Evolutionary conservation across 2,888 invertebrate genomes (phyloP).

Genomic region (Eupithecia pulchellata): DNA sequence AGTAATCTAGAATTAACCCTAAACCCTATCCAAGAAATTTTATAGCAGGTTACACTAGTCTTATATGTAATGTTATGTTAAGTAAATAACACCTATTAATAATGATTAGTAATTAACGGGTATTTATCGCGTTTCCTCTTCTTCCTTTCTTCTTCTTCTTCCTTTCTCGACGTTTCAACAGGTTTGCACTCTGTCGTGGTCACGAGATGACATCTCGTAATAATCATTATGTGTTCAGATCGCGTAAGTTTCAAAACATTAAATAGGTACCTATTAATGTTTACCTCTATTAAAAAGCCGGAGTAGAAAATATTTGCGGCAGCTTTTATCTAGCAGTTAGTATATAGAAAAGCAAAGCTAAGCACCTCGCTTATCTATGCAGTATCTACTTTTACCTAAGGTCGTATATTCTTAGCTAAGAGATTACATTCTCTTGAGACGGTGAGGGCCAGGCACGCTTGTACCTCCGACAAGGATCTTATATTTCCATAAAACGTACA

Average conservation of each 20-base stretch:
- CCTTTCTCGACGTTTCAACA: too few species aligned
- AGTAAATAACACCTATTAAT: too few species aligned
- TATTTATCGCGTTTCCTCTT: too few species aligned
- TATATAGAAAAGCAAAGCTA: slow-evolving; percentile 15
- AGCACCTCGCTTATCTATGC: slow-evolving; percentile 28
- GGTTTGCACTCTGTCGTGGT: too few species aligned
- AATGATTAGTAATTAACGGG: too few species aligned
- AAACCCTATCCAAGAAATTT: not conserved
- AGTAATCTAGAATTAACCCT: not conserved
- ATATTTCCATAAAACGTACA: slow-evolving; percentile 79
- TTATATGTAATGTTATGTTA: not conserved
- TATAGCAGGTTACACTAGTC: not conserved
- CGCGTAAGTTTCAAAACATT: too few species aligned
- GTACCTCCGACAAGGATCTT: slow-evolving; percentile 74
- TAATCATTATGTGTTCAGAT: too few species aligned
- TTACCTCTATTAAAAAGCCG: not conserved
- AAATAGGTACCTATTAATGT: not conserved
- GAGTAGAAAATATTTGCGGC: slow-evolving; percentile 6
- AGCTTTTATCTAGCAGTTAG: not conserved
- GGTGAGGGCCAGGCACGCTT: slow-evolving; percentile 57
- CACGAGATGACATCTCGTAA: too few species aligned
- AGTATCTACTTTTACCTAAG: slow-evolving; percentile 35
- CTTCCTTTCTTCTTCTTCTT: too few species aligned
- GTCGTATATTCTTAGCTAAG: slow-evolving; percentile 56
- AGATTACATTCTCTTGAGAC: slow-evolving; percentile 64